Base-by-base conservation (phyloP, 1,140 invertebrate species). In the Zaprionus ornatus region DNA sequence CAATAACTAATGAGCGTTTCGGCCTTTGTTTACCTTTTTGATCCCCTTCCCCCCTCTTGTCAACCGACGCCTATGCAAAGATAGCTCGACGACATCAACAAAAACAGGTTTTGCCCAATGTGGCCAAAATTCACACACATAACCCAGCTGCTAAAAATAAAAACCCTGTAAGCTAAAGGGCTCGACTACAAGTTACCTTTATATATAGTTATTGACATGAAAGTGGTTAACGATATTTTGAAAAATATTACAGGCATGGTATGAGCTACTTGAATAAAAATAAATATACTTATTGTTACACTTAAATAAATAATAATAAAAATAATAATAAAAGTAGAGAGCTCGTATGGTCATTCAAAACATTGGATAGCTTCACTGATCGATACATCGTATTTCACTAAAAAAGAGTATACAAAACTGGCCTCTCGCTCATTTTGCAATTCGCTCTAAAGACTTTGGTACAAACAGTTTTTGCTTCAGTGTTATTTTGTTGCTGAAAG, bases 31-130 rank as follows among this genome's bases (percentile, higher is more conserved):
- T 87, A 86, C 71, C 74, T 87, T 84, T 80, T 52, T 50, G 6
- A 10, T 3, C 19, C 42, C 17, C 45, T 27, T 21, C 12, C 48
- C 12, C 6, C 6, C 13, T 32, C 21, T 57, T 37, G 15, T 37
- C 13, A 13, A 15, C 56, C 37, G n/a, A 29, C 55, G 52, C 67
- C 78, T 57, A 63, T 40, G 15, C 15, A n/a, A 6, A 40, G 15
- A 40, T 19, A 48, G 55, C 56, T 74, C 52, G 56, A 45, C 65
- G 57, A 59, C 79, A 78, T 76, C 70, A 74, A 73, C 68, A 74
- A 68, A 84, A 87, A 87, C 84, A 77, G 81, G 84, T 87, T 90
- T 61, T 84, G 74, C 77, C 80, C 75, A 84, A 87, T 87, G 84
- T 88, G 80, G 80, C 85, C 74, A 80, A 88, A 84, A 72, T 69